Evolutionary conservation across 2,113 vertebrate genomes (phyloP).

Genomic region (Malurus melanocephalus): DNA sequence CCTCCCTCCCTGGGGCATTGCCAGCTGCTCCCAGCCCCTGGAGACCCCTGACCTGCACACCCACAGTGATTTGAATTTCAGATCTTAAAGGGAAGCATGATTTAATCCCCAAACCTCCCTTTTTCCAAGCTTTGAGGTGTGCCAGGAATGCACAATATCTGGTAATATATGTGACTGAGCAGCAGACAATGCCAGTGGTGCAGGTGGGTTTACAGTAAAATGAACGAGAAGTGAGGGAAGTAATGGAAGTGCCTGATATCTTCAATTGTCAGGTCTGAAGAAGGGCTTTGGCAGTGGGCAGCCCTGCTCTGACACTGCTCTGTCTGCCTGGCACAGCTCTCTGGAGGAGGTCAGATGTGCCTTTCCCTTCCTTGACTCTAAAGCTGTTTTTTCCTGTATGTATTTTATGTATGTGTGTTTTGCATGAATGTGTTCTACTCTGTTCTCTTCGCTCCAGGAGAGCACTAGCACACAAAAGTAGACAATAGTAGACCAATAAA

Average conservation of each 20-base stretch:
- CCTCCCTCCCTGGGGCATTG: background rate
- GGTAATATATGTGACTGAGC: background rate
- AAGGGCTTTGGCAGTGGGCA: background rate
- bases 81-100: background rate
- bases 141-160: background rate
- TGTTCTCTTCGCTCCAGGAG: background rate
- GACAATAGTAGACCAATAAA: background rate
- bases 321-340: background rate
- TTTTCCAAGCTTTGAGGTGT: background rate
- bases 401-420: background rate
- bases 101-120: background rate
- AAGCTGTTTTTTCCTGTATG: background rate
- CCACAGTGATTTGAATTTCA: background rate
- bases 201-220: background rate
- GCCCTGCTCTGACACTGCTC: background rate
- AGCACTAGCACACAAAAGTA: background rate
- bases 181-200: background rate
- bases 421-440: background rate
- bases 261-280: background rate
- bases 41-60: rapidly evolving
- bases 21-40: background rate
- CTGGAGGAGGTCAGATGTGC: background rate
- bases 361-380: background rate
- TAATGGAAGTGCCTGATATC: background rate
- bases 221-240: background rate